These are phyloP conservation scores for Mystacornis crossleyi DNA, from an alignment of 2,113 vertebrate genomes.

Conservation along the genomic window DNA sequence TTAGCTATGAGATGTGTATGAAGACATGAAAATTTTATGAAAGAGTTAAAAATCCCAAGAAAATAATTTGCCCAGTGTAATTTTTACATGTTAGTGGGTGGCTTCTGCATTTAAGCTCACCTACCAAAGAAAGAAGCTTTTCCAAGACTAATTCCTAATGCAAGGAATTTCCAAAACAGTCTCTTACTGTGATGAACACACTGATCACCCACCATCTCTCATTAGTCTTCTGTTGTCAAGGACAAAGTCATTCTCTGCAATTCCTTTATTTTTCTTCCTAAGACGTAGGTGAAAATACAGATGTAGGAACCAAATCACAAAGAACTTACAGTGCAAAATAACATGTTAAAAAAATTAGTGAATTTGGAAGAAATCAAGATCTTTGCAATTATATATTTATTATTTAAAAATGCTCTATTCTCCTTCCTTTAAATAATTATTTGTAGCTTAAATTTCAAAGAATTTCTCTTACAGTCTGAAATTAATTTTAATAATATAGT, in stretches of 20 bases:
- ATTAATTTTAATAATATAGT: neutral
- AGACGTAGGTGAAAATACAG: neutral
- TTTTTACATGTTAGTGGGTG: neutral
- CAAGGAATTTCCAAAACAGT: neutral
- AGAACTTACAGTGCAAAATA: neutral
- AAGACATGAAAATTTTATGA: neutral
- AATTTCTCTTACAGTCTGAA: neutral
- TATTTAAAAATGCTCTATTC: neutral
- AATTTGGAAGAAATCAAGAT: neutral
- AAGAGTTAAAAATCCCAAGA: neutral
- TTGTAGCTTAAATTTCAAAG: neutral
- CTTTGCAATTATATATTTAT: neutral
- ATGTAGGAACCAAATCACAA: neutral
- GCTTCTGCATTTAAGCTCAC: neutral
- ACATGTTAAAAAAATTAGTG: neutral
- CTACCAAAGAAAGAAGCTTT: neutral
- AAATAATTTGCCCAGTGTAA: accelerated
- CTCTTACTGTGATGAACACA: neutral
- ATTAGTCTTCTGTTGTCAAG: neutral
- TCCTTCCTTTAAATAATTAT: neutral
- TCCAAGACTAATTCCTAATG: neutral
- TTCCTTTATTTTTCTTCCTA: neutral
- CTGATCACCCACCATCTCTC: neutral
- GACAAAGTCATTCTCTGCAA: neutral
- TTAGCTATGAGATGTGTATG: neutral